These are phyloP conservation scores for Metacarcinus magister DNA, from an alignment of 2,888 invertebrate species.

Conservation along the genomic window DNA sequence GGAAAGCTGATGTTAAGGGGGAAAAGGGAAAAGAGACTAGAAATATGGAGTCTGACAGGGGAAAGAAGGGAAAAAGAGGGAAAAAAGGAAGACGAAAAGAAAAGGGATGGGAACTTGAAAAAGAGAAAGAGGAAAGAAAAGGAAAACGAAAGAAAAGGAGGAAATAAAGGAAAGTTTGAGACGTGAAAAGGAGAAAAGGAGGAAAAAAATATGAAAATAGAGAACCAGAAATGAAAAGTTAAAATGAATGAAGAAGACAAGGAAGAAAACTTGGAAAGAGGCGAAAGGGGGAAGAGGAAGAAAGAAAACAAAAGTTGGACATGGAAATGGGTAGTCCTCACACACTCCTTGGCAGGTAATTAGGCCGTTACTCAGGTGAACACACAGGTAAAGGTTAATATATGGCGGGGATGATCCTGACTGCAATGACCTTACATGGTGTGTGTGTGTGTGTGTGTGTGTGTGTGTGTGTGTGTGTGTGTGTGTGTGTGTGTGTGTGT, in stretches of 20 bases:
- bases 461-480: slow-evolving; percentile 62
- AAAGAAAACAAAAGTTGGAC: not conserved
- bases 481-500: slow-evolving; percentile 49
- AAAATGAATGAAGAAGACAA: not conserved
- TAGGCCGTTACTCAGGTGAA: not conserved
- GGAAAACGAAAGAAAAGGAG: not conserved
- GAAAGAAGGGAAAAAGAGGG: not conserved
- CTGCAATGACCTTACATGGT: not conserved
- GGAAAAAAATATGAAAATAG: not conserved
- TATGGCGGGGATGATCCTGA: not conserved
- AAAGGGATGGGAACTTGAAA: not conserved
- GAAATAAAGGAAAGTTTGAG: not conserved
- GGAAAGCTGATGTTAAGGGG: too few species aligned
- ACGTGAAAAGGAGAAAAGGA: not conserved
- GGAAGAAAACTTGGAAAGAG: not conserved
- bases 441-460: slow-evolving; percentile 48
- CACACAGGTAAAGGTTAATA: slow-evolving; percentile 29
- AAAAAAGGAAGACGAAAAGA: not conserved
- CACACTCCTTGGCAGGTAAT: slow-evolving; percentile 27
- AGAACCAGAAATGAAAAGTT: not conserved
- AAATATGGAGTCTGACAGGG: too few species aligned
- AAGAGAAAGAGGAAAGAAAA: not conserved
- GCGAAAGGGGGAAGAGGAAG: not conserved
- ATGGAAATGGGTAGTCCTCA: not conserved
- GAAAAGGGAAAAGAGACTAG: too few species aligned